These are phyloP conservation scores for Melipona bicolor DNA, from an alignment of 2,888 invertebrate species.

Conservation along the genomic window DNA sequence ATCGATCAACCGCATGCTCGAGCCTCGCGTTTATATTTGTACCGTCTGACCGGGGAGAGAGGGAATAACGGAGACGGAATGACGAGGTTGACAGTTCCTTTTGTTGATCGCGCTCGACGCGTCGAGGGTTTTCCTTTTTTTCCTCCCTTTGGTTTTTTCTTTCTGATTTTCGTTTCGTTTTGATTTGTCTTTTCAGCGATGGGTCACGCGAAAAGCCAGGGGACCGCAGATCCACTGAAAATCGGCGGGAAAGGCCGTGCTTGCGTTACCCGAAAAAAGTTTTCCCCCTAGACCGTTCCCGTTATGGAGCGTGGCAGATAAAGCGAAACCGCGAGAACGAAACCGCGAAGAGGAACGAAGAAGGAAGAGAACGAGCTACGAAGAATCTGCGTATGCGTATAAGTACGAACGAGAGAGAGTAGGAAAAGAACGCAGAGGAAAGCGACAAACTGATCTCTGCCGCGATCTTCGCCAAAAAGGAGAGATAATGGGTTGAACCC, in stretches of 20 bases:
- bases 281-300: constrained; percentile 39
- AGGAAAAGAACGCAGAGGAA: neutral
- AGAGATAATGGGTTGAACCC: constrained; percentile 77
- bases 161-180: constrained; percentile 75
- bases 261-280: constrained; percentile 72
- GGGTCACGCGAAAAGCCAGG: constrained; percentile 74
- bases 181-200: constrained; percentile 79
- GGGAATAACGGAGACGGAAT: neutral
- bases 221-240: constrained; percentile 68
- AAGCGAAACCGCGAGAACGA: neutral
- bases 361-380: neutral
- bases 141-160: constrained; percentile 43
- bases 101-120: neutral
- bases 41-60: neutral
- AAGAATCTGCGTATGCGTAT: neutral
- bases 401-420: neutral
- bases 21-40: constrained; percentile 1
- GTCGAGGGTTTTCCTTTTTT: constrained; percentile 48
- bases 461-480: constrained; percentile 43
- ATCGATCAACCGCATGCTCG: neutral
- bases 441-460: constrained; percentile 41
- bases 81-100: neutral
- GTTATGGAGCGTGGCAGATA: constrained; percentile 3
- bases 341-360: neutral
- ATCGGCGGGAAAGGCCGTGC: constrained; percentile 60